Conservation (phyloP, 2,888 invertebrate genomes). For the Enoplolaimus lenunculus region DNA sequence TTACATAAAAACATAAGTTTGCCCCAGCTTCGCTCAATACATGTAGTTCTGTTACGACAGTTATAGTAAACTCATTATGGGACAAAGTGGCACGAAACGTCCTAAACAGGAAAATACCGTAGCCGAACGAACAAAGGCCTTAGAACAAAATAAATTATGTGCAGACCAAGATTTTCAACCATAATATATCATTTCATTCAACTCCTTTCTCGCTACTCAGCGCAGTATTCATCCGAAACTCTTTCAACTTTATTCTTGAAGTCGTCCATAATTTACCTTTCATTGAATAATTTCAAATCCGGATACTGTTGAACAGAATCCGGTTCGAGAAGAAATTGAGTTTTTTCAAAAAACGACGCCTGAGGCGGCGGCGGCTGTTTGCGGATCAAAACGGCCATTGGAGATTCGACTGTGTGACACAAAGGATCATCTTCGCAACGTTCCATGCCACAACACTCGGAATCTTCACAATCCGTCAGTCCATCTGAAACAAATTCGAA, state of each 20-base stretch:
- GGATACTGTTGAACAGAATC: conserved; percentile 97
- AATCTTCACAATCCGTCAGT: conserved; percentile 92
- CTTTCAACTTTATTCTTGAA: too few species aligned
- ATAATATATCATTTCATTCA: too few species aligned
- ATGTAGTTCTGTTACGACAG: too few species aligned
- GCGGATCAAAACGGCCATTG: conserved; percentile 81
- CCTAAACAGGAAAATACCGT: too few species aligned
- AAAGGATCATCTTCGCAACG: conserved; percentile 60
- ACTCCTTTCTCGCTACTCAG: too few species aligned
- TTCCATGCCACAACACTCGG: conserved; percentile 65
- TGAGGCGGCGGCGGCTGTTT: conserved; percentile 92
- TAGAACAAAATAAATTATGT: too few species aligned
- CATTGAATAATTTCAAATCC: conserved; percentile 89
- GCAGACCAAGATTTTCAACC: too few species aligned
- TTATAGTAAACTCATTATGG: too few species aligned
- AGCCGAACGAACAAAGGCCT: too few species aligned
- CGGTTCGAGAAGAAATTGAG: conserved; percentile 93
- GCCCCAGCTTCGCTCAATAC: too few species aligned
- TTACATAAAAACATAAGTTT: neutral
- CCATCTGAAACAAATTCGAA: conserved; percentile 62
- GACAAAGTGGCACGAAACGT: too few species aligned
- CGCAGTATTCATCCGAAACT: too few species aligned
- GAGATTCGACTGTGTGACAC: conserved; percentile 89
- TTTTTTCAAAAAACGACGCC: conserved; percentile 89
- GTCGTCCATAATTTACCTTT: conserved; percentile 75